A percentile compares a stretch with the other conserved stretches of the same genome.
phyloP scores from a whole-genome alignment of 1,140 invertebrate species.

The Phenacoccus solenopsis region DNA sequence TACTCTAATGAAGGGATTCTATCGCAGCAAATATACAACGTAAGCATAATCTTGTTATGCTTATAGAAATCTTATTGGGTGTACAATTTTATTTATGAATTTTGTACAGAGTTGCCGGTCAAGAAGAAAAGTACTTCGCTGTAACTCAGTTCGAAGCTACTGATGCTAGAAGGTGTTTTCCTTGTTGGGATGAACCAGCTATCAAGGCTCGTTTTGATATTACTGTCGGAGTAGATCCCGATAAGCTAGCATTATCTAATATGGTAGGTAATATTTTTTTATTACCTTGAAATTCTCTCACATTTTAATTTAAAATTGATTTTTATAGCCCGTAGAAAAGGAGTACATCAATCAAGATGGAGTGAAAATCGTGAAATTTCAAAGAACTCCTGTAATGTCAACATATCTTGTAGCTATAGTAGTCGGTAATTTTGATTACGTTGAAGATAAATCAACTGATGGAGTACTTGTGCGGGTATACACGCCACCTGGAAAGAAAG shows the following conservation, averaged over 20 bases:
- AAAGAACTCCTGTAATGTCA: constrained; percentile 86
- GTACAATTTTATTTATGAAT: constrained; percentile 28
- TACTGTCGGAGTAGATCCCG: constrained; percentile 59
- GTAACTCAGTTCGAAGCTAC: constrained; percentile 91
- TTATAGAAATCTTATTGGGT: constrained; percentile 12
- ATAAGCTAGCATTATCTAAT: constrained; percentile 78
- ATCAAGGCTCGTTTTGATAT: constrained; percentile 92
- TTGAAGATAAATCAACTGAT: constrained; percentile 67
- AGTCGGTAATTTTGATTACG: constrained; percentile 87
- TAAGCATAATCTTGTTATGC: constrained; percentile 29
- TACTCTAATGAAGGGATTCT: constrained; percentile 91
- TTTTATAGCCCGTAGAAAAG: constrained; percentile 47
- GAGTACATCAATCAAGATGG: constrained; percentile 39
- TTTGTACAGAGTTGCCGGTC: constrained; percentile 30
- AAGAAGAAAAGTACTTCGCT: constrained; percentile 67
- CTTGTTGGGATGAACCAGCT: constrained; percentile 95
- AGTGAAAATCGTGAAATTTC: constrained; percentile 57
- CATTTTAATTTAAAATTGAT: constrained; percentile 8
- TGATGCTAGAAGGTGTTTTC: constrained; percentile 85
- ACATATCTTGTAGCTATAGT: constrained; percentile 89
- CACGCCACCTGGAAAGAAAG: constrained; percentile 79
- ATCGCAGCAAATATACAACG: constrained; percentile 73
- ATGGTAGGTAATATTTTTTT: constrained; percentile 48
- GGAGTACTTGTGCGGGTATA: constrained; percentile 81
- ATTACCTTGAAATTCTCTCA: background rate